Percentiles rank a stretch among this genome's conserved stretches.
These are phyloP conservation scores for Zenarchopterus dispar DNA, from an alignment of 2,797 vertebrate genomes.

Conservation along the genomic window DNA sequence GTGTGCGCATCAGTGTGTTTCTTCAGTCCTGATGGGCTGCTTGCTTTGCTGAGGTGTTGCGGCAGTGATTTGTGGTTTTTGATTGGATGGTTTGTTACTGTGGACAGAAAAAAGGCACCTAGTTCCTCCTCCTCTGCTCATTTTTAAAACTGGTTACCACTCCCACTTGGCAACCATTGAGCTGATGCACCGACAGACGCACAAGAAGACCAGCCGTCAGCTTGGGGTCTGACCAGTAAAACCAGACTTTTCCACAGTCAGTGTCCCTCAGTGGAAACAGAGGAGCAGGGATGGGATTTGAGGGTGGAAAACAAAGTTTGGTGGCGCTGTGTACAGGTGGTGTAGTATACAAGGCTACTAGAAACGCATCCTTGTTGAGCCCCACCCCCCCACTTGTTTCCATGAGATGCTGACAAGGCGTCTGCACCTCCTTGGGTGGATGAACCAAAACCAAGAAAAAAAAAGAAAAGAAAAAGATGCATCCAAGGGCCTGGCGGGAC, in stretches of 20 bases:
- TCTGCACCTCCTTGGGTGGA: constrained; percentile 48
- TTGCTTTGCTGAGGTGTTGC: constrained; percentile 71
- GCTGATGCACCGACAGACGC: constrained; percentile 8
- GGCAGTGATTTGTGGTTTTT: constrained; percentile 58
- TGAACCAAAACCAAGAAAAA: constrained; percentile 7
- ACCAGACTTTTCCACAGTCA: constrained; percentile 11
- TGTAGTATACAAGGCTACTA: constrained; percentile 22
- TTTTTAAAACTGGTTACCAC: constrained; percentile 10
- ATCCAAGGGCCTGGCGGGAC: constrained; percentile 31
- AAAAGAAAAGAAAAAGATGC: constrained; percentile 22
- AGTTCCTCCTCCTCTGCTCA: constrained; percentile 69
- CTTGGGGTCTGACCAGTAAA: constrained; percentile 19
- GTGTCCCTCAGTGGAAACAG: constrained; percentile 15
- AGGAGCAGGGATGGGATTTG: constrained; percentile 27
- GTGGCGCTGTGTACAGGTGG: constrained; percentile 56
- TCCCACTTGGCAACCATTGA: no score
- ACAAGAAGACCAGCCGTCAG: constrained; percentile 65
- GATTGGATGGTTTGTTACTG: constrained; percentile 29
- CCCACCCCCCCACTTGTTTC: constrained; percentile 47
- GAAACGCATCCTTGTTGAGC: constrained; percentile 22
- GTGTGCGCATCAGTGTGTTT: constrained; percentile 35
- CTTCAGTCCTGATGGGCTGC: constrained; percentile 69
- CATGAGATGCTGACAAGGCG: constrained; percentile 68
- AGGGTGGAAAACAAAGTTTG: constrained; percentile 13
- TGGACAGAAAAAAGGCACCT: constrained; percentile 80